A percentile compares a stretch with the other conserved stretches of the same genome.
phyloP scores from a whole-genome alignment of 2,797 vertebrate genomes.

The Borostomias antarcticus region DNA sequence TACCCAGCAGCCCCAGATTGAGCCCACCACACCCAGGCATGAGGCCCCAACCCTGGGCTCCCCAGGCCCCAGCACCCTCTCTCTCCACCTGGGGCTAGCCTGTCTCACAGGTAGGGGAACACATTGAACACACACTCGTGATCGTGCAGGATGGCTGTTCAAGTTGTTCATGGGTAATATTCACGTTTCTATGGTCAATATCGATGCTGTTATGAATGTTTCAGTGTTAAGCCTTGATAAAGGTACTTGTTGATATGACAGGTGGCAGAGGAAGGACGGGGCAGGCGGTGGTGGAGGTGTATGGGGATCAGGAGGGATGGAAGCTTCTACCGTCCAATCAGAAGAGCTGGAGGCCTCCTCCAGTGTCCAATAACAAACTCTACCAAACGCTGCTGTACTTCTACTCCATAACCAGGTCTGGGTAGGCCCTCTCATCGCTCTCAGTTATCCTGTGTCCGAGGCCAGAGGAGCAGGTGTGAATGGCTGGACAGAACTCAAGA shows the following conservation, averaged over 20 bases:
- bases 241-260: slow-evolving; percentile 44
- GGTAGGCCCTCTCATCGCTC: neutral
- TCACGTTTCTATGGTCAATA: too few relatives aligned
- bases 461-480: neutral
- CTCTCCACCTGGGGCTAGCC: slow-evolving; percentile 79
- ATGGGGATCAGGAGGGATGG: slow-evolving; percentile 79
- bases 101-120: slow-evolving; percentile 84
- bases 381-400: slow-evolving; percentile 82
- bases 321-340: slow-evolving; percentile 66
- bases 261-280: slow-evolving; percentile 85
- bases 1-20: slow-evolving; percentile 24
- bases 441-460: neutral
- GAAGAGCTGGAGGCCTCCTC: slow-evolving; percentile 69
- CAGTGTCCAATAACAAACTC: slow-evolving; percentile 78
- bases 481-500: too few relatives aligned
- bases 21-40: slow-evolving; percentile 47
- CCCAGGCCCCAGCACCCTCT: slow-evolving; percentile 69
- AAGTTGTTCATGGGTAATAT: neutral
- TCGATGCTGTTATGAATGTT: neutral
- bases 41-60: slow-evolving; percentile 58
- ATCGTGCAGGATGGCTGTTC: too few relatives aligned
- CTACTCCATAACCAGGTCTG: slow-evolving; percentile 84
- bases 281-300: slow-evolving; percentile 85
- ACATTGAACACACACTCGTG: neutral
- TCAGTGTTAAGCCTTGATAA: neutral